Percentiles rank a stretch among this genome's conserved stretches.
Conservation (phyloP, 2,113 vertebrate genomes). For the Artemisiospiza belli region DNA sequence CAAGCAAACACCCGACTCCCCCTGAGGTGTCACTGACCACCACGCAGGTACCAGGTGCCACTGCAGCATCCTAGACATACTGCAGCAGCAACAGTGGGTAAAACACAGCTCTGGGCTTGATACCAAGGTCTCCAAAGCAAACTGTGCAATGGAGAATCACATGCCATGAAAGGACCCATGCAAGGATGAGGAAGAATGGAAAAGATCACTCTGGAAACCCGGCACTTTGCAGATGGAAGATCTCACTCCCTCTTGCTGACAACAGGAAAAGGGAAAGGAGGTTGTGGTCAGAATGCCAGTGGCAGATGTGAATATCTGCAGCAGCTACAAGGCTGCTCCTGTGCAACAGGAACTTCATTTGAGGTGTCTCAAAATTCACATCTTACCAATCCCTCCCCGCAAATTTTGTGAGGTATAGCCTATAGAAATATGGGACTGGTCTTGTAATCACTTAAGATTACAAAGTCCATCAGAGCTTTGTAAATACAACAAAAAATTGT, state of each 20-base stretch:
- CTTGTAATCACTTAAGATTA: background rate
- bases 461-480: background rate
- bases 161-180: background rate
- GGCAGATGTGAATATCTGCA: background rate
- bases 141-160: background rate
- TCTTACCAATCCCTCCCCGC: background rate
- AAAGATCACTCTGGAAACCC: background rate
- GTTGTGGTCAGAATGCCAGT: background rate
- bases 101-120: background rate
- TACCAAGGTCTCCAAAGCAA: background rate
- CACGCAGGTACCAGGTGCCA: fast-evolving
- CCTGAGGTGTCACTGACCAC: background rate
- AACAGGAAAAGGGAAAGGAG: background rate
- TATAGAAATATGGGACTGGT: background rate
- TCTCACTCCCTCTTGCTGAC: fast-evolving
- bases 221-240: background rate
- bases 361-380: background rate
- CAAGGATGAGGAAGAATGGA: background rate
- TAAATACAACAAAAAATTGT: background rate
- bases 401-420: background rate
- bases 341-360: background rate
- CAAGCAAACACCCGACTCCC: fast-evolving
- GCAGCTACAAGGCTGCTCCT: background rate
- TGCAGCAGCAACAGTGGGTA: fast-evolving
- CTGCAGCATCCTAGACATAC: background rate